Conservation (phyloP, 1,140 invertebrate genomes). For the Zophobas atratus region DNA sequence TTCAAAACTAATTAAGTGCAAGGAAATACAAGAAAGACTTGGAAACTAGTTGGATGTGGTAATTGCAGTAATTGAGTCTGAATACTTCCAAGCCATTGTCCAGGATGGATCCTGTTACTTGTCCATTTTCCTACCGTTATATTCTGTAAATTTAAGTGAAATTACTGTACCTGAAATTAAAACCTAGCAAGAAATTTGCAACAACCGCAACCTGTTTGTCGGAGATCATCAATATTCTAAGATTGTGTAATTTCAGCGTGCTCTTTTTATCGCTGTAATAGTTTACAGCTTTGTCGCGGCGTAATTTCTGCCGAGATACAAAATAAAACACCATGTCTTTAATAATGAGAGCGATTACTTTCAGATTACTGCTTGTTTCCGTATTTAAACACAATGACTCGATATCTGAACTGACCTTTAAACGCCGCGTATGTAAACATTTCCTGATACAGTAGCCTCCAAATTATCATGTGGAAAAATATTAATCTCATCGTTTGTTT, state of each 20-base stretch:
- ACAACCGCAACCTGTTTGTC: slow-evolving; percentile 14
- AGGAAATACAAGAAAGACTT: background rate
- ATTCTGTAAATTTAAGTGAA: slow-evolving; percentile 24
- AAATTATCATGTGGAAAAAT: slow-evolving; percentile 34
- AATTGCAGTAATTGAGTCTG: slow-evolving; percentile 23
- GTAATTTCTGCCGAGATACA: slow-evolving; percentile 6
- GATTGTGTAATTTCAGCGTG: slow-evolving; percentile 12
- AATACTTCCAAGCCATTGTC: slow-evolving; percentile 18
- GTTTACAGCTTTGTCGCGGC: background rate
- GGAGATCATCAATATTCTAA: slow-evolving; percentile 20
- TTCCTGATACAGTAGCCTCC: slow-evolving; percentile 39
- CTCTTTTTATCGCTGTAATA: slow-evolving; percentile 9
- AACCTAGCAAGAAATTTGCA: slow-evolving; percentile 14
- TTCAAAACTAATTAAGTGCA: slow-evolving; percentile 17
- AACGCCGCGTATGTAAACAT: slow-evolving; percentile 27
- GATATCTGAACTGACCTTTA: slow-evolving; percentile 21
- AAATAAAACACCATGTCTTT: slow-evolving; percentile 17
- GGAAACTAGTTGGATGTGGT: slow-evolving; percentile 5
- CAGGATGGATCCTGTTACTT: background rate
- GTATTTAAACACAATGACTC: slow-evolving; percentile 33
- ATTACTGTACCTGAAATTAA: slow-evolving; percentile 34
- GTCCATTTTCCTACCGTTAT: slow-evolving; percentile 13
- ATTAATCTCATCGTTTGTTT: slow-evolving; percentile 34
- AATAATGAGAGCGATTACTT: slow-evolving; percentile 18
- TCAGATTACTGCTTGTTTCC: slow-evolving; percentile 27